Percentiles rank a stretch among this genome's conserved stretches.
Conservation (phyloP, 2,797 vertebrate species). For the Vipera ursinii region DNA sequence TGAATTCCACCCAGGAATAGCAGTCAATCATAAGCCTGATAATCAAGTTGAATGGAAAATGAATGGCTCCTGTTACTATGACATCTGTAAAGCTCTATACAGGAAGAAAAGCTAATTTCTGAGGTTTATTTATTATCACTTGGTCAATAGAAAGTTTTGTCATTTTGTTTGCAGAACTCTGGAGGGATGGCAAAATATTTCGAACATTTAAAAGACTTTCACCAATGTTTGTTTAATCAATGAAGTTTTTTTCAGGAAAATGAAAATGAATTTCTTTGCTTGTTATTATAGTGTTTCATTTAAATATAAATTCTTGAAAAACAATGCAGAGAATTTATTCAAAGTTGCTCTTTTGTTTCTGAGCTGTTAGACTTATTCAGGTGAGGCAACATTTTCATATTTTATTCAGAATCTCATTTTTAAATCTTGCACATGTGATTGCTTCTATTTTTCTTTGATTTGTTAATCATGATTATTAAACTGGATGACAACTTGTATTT, state of each 20-base stretch:
- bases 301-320: slow-evolving; percentile 6
- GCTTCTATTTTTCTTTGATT: background rate
- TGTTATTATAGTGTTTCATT: background rate
- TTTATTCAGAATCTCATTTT: background rate
- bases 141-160: background rate
- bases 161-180: background rate
- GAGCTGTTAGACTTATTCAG: background rate
- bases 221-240: background rate
- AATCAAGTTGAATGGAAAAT: background rate
- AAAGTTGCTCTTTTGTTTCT: background rate
- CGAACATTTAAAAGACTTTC: background rate
- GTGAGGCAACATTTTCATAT: background rate
- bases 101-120: background rate
- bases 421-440: background rate
- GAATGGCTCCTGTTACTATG: background rate
- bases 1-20: background rate
- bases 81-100: background rate
- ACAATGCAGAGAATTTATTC: background rate
- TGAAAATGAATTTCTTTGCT: background rate
- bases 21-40: background rate
- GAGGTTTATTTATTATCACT: background rate
- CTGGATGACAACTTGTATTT: background rate
- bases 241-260: background rate
- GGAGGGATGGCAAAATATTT: background rate
- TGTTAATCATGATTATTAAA: background rate